Conservation (phyloP, 2,888 invertebrate genomes). For the Pemphredon lugubris region DNA sequence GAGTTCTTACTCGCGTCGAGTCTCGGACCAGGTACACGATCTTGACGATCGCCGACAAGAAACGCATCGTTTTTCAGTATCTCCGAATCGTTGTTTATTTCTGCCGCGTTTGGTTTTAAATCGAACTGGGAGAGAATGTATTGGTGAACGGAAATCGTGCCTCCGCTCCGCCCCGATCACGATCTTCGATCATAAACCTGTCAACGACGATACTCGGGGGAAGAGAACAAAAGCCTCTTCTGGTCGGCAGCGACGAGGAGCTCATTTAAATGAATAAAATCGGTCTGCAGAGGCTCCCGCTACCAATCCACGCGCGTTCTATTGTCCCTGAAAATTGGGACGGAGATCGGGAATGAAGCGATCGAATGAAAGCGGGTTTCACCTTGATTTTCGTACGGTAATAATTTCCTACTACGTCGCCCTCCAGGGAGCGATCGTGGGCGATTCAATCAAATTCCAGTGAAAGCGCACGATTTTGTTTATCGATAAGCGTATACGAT, state of each 20-base stretch:
- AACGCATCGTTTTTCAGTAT: too few species aligned
- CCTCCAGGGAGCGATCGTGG: conserved; percentile 29
- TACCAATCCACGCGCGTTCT: conserved; percentile 29
- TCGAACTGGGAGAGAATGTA: conserved; percentile 3
- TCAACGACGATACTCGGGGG: conserved; percentile 14
- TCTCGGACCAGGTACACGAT: too few species aligned
- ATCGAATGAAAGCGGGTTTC: conserved; percentile 50
- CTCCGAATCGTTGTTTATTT: too few species aligned
- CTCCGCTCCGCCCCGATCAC: conserved; percentile 25
- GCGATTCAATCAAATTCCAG: conserved; percentile 52
- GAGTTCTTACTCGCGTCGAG: too few species aligned
- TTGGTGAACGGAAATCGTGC: conserved; percentile 10
- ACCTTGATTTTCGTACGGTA: conserved; percentile 44
- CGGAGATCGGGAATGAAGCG: conserved; percentile 38
- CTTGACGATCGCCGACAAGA: too few species aligned
- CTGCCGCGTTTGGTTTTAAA: not conserved
- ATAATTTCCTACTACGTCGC: conserved; percentile 51
- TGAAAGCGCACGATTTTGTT: conserved; percentile 55
- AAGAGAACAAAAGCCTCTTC: conserved; percentile 35
- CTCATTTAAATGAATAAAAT: conserved; percentile 49
- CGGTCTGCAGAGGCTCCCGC: conserved; percentile 23
- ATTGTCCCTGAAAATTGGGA: conserved; percentile 48
- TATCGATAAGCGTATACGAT: conserved; percentile 38
- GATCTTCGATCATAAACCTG: conserved; percentile 29
- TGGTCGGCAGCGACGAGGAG: conserved; percentile 13